Base-by-base conservation (phyloP, 2,888 invertebrate species). In the Cerceris ruficornis region DNA sequence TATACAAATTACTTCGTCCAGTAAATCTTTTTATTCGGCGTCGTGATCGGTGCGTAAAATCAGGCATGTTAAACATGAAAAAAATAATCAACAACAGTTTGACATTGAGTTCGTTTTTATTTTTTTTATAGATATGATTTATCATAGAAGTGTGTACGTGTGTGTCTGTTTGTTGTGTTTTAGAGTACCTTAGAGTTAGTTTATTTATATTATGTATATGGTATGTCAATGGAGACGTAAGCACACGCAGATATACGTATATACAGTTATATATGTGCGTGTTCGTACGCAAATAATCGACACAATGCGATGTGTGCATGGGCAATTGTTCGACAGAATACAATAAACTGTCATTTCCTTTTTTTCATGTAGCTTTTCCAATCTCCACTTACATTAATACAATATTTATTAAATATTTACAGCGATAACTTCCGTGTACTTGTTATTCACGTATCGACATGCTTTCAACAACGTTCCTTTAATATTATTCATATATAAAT, bases 61-160 rank as follows among this genome's bases (percentile, higher is more conserved):
- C 67, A 70, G 79, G 69, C 74, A 46, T 62, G 28, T 28, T 28
- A 28, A 28, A 78, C 68, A 64, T 62, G 43, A 60, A 75, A 75
- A 83, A 79, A 83, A 75, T 71, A 84, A 83, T 75, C 68, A 74
- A 84, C 71, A 80, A 72, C 80, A 74, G 66, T 77, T 83, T 87
- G 84, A 84, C 85, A 87, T 88, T 84, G 84, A 88, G 84, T 89
- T 88, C 81, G 85, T 88, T 88, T 88, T 89, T 86, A 85, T 86
- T 86, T 82, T 85, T 83, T 84, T 82, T 85, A 87, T 88, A 89
- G 88, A 89, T 88, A 90, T 89, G 87, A 88, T 90, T 88, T 89
- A 88, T 88, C 83, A 89, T 89, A 90, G 84, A 88, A 85, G 86
- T 88, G 86, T 88, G 85, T 90, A 83, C 73, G 82, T 87, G 86